Evolutionary conservation across 1,140 invertebrate genomes (phyloP).

Genomic region (Pachyrhynchus sulphureomaculatus): DNA sequence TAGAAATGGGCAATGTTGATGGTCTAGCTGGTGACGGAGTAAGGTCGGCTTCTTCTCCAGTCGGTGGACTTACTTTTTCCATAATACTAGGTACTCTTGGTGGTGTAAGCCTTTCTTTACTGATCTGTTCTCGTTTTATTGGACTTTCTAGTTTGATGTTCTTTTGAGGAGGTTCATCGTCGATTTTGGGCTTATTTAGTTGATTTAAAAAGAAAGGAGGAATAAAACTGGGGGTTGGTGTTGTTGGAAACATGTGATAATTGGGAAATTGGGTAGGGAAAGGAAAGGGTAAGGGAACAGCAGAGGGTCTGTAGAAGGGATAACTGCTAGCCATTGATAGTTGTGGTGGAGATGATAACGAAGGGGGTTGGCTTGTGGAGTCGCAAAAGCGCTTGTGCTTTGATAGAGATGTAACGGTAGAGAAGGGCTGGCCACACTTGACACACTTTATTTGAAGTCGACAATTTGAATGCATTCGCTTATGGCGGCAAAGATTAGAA

Average conservation of each 20-base stretch:
- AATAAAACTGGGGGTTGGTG: conserved; percentile 49
- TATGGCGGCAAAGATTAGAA: conserved; percentile 98
- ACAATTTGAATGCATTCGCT: conserved; percentile 95
- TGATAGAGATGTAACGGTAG: conserved; percentile 78
- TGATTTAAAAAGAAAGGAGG: conserved; percentile 59
- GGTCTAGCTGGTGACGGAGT: conserved; percentile 66
- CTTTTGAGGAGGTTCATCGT: conserved; percentile 40
- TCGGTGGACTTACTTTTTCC: conserved; percentile 63
- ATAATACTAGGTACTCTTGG: conserved; percentile 52
- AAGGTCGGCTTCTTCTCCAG: conserved; percentile 64
- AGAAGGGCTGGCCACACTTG: conserved; percentile 90
- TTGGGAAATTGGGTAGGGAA: conserved; percentile 54
- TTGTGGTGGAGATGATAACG: conserved; percentile 54
- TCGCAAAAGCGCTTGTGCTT: conserved; percentile 87
- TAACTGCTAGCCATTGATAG: conserved; percentile 57
- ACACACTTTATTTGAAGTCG: conserved; percentile 86
- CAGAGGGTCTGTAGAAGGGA: conserved; percentile 64
- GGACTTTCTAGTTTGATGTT: conserved; percentile 39
- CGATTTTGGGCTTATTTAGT: conserved; percentile 44
- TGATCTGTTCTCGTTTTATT: conserved; percentile 37
- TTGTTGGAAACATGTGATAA: conserved; percentile 59
- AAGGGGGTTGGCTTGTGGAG: conserved; percentile 57
- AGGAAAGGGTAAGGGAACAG: conserved; percentile 50
- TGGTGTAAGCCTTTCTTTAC: conserved; percentile 54
- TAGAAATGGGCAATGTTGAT: conserved; percentile 50